Evolutionary conservation across 92 coral and sea anemone genomes (phyloP), one percentile per base, ranked within the genome.

Genomic region (Epizoanthus illoricatus): DNA sequence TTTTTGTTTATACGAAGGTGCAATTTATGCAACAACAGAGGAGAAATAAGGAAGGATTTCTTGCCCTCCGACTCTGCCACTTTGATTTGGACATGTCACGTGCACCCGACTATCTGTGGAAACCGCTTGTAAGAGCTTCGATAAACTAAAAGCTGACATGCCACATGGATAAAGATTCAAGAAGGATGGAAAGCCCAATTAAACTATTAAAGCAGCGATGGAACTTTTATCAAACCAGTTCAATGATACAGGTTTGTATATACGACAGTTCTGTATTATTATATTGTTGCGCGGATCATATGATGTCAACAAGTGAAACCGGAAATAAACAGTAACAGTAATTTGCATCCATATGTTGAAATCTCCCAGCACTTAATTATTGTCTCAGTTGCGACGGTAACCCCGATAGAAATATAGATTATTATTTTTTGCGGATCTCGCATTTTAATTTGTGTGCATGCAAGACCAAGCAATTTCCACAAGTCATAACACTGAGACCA

Each of bases 161-260:
- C n/a, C n/a, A n/a, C n/a, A n/a, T 78, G 82, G 71, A 78, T 59
- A 78, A 42, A 78, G 72, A 64, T 64, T 78, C 82, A 21, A 45
- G 24, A 71, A 70, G 71, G 24, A n/a, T 69, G 52, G 82, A 63
- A 64, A 78, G 82, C 82, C 82, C 82, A n/a, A 63, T 70, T 20
- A 78, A 78, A 21, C 61, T 78, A 13, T 45, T 78, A 12, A 78
- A 78, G 69, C 82, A 78, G 40, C 82, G 82, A 78, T 78, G 82
- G 82, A 78, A 78, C 15, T 78, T 78, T 64, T 78, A 78, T 40
- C 82, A 78, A 55, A 78, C 82, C 60, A 78, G 82, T 20, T 78
- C 82, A 13, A 70, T 78, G 28, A 78, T 78, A 42, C 82, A 78
- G 82, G 82, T 78, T 20, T 9, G 81, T 28, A 66, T 68, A 45